phyloP scores from a whole-genome alignment of 2,888 invertebrate species.

The Drosophila tanythrix region DNA sequence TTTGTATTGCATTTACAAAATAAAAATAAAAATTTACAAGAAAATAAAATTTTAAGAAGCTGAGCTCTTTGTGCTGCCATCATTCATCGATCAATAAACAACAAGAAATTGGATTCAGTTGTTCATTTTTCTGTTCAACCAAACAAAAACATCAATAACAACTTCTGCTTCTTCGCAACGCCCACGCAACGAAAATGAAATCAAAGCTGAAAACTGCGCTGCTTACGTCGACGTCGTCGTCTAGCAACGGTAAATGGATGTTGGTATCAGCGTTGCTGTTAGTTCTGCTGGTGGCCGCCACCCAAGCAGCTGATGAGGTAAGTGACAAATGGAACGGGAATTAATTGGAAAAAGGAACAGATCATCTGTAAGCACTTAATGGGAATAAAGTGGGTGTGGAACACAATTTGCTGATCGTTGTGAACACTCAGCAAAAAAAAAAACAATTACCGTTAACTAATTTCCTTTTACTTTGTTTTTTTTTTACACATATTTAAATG shows the following conservation, averaged over 20 bases:
- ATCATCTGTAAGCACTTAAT: conserved; percentile 3
- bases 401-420: not conserved
- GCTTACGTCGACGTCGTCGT: conserved; percentile 46
- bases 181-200: conserved; percentile 64
- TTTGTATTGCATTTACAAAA: conserved; percentile 50
- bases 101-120: conserved; percentile 36
- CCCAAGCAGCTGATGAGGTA: conserved; percentile 75
- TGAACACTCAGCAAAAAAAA: not conserved
- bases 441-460: not conserved
- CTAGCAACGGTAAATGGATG: conserved; percentile 57
- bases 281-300: conserved; percentile 59
- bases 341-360: conserved; percentile 24
- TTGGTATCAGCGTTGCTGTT: conserved; percentile 52
- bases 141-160: conserved; percentile 14
- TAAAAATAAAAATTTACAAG: conserved; percentile 26
- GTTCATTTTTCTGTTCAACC: conserved; percentile 12
- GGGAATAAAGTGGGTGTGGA: conserved; percentile 1
- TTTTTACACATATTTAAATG: not conserved
- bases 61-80: conserved; percentile 42
- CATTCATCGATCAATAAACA: conserved; percentile 41
- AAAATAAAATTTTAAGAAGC: conserved; percentile 19
- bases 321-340: conserved; percentile 36
- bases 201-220: conserved; percentile 66
- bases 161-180: conserved; percentile 10
- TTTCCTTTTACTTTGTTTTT: not conserved